These are phyloP conservation scores for Thamnophis elegans DNA, from an alignment of 2,797 vertebrate genomes.

Conservation along the genomic window DNA sequence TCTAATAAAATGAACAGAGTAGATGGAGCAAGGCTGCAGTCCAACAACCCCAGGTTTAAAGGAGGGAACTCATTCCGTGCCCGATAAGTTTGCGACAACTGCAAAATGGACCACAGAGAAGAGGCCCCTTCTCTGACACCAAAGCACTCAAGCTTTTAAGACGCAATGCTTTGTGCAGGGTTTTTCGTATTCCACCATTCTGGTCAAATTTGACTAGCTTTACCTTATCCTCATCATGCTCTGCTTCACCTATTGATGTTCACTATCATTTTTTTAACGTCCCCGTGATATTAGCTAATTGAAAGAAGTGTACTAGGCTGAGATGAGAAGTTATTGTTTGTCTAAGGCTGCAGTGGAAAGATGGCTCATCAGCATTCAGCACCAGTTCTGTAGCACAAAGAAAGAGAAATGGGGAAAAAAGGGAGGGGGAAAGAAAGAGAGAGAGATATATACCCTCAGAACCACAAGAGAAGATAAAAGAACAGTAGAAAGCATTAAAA, in stretches of 20 bases:
- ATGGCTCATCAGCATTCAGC: conserved; percentile 55
- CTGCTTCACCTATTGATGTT: conserved; percentile 26
- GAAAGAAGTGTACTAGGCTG: conserved; percentile 20
- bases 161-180: background rate
- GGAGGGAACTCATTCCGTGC: background rate
- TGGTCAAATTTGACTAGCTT: conserved; percentile 21
- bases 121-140: background rate
- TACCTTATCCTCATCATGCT: conserved; percentile 15
- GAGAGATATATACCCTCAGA: conserved; percentile 23
- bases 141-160: conserved; percentile 5
- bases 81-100: background rate
- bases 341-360: conserved; percentile 39
- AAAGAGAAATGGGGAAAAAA: background rate
- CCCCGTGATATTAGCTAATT: conserved; percentile 7
- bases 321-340: conserved; percentile 41
- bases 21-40: background rate
- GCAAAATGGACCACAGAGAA: background rate
- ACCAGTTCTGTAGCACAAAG: conserved; percentile 28
- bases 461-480: conserved; percentile 54
- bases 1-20: background rate
- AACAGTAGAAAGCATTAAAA: conserved; percentile 24
- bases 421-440: background rate
- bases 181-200: conserved; percentile 8
- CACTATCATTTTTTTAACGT: conserved; percentile 28
- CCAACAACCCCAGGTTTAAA: background rate